Conservation (phyloP, 1,140 invertebrate genomes). For the Drosophila funebris region DNA sequence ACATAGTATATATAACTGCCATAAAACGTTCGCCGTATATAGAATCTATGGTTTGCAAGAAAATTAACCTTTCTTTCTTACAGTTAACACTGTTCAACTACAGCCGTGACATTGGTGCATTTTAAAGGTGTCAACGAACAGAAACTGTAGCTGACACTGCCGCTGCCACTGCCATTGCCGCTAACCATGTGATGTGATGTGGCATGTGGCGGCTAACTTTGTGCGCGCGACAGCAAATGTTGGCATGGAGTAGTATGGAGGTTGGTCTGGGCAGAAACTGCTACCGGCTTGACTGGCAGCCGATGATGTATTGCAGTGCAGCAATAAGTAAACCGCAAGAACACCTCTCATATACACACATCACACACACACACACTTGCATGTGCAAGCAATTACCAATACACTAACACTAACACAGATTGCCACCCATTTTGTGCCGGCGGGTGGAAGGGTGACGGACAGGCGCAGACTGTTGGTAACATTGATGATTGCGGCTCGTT, state of each 20-base stretch:
- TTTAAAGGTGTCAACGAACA: conserved; percentile 14
- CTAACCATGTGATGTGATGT: not conserved
- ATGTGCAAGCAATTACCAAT: conserved; percentile 71
- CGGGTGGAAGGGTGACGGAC: not conserved
- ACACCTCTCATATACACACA: conserved; percentile 33
- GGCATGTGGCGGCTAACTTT: conserved; percentile 23
- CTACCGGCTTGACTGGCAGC: conserved; percentile 42
- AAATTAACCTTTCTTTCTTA: no score
- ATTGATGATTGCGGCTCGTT: conserved; percentile 75
- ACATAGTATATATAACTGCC: no score
- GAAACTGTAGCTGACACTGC: no score
- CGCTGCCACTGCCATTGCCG: not conserved
- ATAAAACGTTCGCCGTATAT: no score
- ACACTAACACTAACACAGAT: conserved; percentile 60
- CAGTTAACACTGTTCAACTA: not conserved
- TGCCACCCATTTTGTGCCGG: conserved; percentile 12
- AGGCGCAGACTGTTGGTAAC: conserved; percentile 41
- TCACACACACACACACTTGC: conserved; percentile 12
- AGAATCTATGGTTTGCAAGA: no score
- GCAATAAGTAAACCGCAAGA: conserved; percentile 75
- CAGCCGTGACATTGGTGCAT: not conserved
- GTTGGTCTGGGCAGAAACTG: conserved; percentile 6
- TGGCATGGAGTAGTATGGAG: not conserved
- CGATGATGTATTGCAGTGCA: conserved; percentile 74
- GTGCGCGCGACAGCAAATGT: conserved; percentile 9